Evolutionary conservation across 2,797 vertebrate species (phyloP), one percentile per base, ranked within the genome.

Genomic region (Sebastes baramenuke): DNA sequence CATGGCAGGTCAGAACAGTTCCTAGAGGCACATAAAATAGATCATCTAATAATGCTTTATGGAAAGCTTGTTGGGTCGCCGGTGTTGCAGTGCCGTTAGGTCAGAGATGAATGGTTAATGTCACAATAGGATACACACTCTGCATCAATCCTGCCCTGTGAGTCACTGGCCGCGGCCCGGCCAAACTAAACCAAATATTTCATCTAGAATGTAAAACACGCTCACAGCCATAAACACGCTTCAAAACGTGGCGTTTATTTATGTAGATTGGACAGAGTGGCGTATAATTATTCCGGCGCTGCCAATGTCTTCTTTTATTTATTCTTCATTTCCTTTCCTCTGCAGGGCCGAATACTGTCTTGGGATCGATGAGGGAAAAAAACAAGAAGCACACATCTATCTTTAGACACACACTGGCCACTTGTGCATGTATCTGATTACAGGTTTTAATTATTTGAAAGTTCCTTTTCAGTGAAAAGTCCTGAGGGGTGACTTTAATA

Each of bases 191-290:
- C 92, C 82, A 95, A 93, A 95, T 95, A 95, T 93, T 95, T 96
- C 93, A 96, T 93, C 89, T 93, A 82, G 92, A 93, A 93, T 95
- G 94, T 95, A 94, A 94, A 96, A 95, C 94, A 95, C 29, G 87
- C 92, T 90, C 4, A 55, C 86, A 91, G 94, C 90, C 93, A 91
- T 95, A 95, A 96, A 95, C 96, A 95, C 22, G 90, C 88, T 87
- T 91, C 88, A 92, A 91, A 92, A 81, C 42, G 79, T 42, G 80
- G 86, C 38, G 92, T 96, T 96, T 96, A 95, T 96, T 96, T 95
- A 94, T 95, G 94, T 94, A 93, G 95, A 96, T 94, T 94, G 94
- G 91, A 94, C 85, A 88, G 94, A 95, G 95, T 93, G 93, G 86
- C 81, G 85, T 90, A 80, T 94, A 92, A 95, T 95, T 95, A 94